Evolutionary conservation across 2,888 invertebrate genomes (phyloP), one percentile per base, ranked within the genome.

Genomic region (Homarus gammarus): DNA sequence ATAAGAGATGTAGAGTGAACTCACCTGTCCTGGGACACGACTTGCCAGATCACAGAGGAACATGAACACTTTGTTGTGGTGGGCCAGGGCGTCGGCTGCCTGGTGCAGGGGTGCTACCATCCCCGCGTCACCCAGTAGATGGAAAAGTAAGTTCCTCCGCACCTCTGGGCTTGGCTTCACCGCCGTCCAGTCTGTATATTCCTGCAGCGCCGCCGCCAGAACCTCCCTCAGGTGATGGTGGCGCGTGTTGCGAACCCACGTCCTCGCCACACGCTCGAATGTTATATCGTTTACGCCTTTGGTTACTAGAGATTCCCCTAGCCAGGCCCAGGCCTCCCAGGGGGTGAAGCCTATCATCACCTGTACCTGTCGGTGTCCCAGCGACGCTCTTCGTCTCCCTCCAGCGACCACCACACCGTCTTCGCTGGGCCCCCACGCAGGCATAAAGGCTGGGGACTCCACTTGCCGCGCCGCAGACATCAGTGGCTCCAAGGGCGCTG

Each of bases 381-480:
- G 44, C 12, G 87, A 68, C 15, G 75, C 56, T 27, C 82, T 70
- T 12, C 84, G 81, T 18, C 82, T 36, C 22, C 51, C 85, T 3
- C 73, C 56, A 0, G 91, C 90, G n/a, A 91, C 91, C 33, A 91
- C 91, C 44, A 91, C 91, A 15, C 91, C 91, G 56, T 91, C 91
- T n/a, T 87, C 90, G 72, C 91, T 91, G 5, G 91, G 91, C 18
- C 91, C 91, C 91, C 91, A 91, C 36, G 90, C 91, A 2, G 91
- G 87, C 36, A 96, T 96, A 93, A 97, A 94, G 92, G 97, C 94
- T 92, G 95, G 91, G 2, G 87, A 82, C 40, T 87, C 87, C 22
- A 90, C 88, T 40, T 89, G 89, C 81, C 91, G 68, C 15, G 87
- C 90, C 1, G 92, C 92, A 33, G 86, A 81, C 84, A 93, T 92